Evolutionary conservation across 2,797 vertebrate species (phyloP).

Genomic region (Brachymystax lenok): DNA sequence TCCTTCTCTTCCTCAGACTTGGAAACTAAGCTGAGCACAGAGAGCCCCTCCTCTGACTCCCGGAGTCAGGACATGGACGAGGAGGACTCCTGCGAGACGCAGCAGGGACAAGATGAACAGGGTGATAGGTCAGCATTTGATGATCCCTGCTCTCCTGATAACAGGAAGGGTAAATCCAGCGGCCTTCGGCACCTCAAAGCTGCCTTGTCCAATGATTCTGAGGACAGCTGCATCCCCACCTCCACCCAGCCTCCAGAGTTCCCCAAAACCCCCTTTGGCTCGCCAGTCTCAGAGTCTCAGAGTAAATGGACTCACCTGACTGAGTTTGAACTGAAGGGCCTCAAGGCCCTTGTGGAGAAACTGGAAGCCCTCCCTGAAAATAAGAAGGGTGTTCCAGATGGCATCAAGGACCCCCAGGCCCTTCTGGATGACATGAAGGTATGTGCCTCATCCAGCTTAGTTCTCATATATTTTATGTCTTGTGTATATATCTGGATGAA

Average conservation of each 20-base stretch:
- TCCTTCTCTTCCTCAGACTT: constrained; percentile 70
- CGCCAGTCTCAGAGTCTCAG: constrained; percentile 78
- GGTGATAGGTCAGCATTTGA: constrained; percentile 74
- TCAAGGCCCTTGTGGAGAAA: constrained; percentile 91
- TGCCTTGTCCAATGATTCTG: constrained; percentile 83
- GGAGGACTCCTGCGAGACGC: constrained; percentile 85
- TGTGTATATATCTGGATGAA: neutral
- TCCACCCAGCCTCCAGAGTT: constrained; percentile 71
- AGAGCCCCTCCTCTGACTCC: constrained; percentile 87
- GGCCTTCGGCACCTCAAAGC: constrained; percentile 78
- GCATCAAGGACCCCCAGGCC: constrained; percentile 88
- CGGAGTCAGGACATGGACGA: constrained; percentile 88
- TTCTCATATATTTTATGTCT: neutral
- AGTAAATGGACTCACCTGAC: constrained; percentile 91
- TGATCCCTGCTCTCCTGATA: constrained; percentile 78
- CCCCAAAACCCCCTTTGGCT: constrained; percentile 86
- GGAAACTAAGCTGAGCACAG: constrained; percentile 82
- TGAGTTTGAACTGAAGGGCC: constrained; percentile 91
- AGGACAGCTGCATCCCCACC: constrained; percentile 81
- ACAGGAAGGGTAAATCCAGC: constrained; percentile 70
- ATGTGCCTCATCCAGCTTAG: constrained; percentile 26
- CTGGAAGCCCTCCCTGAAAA: constrained; percentile 93
- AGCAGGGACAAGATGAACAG: constrained; percentile 76
- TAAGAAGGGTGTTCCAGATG: constrained; percentile 91
- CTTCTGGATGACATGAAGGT: constrained; percentile 96